phyloP scores from a whole-genome alignment of 2,797 vertebrate genomes.

The Enteromius unitaeniatus region DNA sequence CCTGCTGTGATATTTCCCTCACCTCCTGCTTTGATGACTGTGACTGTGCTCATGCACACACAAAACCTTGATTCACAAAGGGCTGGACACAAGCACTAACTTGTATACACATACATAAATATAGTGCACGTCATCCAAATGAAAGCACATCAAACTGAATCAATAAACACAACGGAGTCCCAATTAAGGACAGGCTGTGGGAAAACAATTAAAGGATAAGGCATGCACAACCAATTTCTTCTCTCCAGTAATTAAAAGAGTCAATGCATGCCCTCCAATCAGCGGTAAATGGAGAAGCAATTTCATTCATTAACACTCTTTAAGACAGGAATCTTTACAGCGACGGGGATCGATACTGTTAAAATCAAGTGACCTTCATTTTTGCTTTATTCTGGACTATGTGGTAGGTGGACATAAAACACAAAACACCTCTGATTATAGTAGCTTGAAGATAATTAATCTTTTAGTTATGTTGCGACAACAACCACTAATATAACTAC shows the following conservation, averaged over 20 bases:
- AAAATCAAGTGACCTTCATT: constrained; percentile 24
- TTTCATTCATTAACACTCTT: constrained; percentile 51
- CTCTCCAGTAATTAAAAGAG: constrained; percentile 86
- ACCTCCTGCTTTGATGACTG: constrained; percentile 13
- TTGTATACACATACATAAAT: constrained; percentile 76
- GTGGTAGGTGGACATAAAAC: constrained; percentile 11
- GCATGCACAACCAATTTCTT: constrained; percentile 83
- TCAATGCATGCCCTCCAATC: constrained; percentile 83
- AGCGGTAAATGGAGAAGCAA: constrained; percentile 72
- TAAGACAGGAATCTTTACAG: constrained; percentile 13
- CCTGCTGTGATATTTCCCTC: constrained; percentile 35
- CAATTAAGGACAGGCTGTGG: constrained; percentile 82
- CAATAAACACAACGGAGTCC: constrained; percentile 83
- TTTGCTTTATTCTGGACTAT: constrained; percentile 15
- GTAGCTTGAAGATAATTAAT: background rate
- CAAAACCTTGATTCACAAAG: constrained; percentile 31
- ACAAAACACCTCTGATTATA: background rate
- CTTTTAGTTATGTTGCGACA: background rate
- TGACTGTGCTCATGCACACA: background rate
- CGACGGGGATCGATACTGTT: constrained; percentile 9
- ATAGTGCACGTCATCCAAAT: constrained; percentile 79
- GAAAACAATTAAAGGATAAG: constrained; percentile 86
- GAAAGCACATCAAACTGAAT: constrained; percentile 84
- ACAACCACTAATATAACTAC: constrained; percentile 1
- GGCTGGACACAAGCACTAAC: constrained; percentile 57